Conservation (phyloP, 2,888 invertebrate genomes). For the Steinernema carpocapsae region DNA sequence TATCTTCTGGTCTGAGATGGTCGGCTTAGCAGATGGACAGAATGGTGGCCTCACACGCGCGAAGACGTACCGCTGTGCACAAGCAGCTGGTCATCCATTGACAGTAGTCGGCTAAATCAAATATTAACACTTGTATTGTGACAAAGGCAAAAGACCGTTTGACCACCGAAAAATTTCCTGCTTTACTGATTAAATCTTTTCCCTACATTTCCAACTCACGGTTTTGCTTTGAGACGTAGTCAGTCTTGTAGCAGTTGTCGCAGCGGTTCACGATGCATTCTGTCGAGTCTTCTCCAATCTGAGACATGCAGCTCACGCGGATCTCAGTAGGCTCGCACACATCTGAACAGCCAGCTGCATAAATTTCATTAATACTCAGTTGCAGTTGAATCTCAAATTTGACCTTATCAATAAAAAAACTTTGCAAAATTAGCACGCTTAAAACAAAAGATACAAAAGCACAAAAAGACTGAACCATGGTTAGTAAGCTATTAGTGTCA, state of each 20-base stretch:
- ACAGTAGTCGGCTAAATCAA: constrained; percentile 17
- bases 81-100: constrained; percentile 30
- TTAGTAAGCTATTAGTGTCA: too few relatives aligned
- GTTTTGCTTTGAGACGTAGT: neutral
- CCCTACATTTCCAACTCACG: constrained; percentile 8
- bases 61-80: constrained; percentile 9
- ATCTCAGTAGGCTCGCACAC: constrained; percentile 17
- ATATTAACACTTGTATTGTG: neutral
- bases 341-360: neutral
- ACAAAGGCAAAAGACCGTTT: neutral
- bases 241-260: constrained; percentile 31
- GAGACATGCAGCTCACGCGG: constrained; percentile 28
- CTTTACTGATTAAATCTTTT: too few relatives aligned
- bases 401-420: too few relatives aligned
- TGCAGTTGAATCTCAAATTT: too few relatives aligned
- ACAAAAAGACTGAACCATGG: too few relatives aligned
- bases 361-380: too few relatives aligned
- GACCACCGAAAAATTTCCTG: neutral
- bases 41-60: constrained; percentile 24
- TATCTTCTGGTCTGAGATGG: neutral
- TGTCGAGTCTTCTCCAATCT: constrained; percentile 22
- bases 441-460: too few relatives aligned
- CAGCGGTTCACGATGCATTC: constrained; percentile 32
- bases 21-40: constrained; percentile 22
- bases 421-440: too few relatives aligned